Evolutionary conservation across 2,113 vertebrate species (phyloP).

Genomic region (Colaptes auratus): DNA sequence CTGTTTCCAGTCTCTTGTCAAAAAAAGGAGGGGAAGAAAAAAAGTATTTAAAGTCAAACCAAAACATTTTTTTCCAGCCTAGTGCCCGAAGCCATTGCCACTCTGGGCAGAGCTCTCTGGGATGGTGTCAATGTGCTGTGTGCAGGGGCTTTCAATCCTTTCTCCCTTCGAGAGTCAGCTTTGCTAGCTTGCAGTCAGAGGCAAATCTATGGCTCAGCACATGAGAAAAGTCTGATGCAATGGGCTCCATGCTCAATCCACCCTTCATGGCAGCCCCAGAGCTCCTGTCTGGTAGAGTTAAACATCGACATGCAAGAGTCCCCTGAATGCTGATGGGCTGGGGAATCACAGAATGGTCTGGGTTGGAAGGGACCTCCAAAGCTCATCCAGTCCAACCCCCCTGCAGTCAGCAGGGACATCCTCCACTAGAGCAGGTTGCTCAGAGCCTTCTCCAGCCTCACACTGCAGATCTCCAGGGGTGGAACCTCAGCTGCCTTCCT

Average conservation of each 20-base stretch:
- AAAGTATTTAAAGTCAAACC: not conserved
- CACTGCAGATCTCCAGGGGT: no score
- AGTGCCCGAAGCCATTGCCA: not conserved
- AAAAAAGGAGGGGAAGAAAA: not conserved
- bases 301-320: not conserved
- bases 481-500: no score
- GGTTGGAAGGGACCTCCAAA: no score
- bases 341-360: no score
- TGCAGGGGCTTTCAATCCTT: not conserved
- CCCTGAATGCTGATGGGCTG: not conserved
- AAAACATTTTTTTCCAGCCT: not conserved
- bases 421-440: no score
- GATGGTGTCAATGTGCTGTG: not conserved
- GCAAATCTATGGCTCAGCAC: not conserved
- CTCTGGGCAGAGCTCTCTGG: not conserved
- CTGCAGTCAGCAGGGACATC: no score
- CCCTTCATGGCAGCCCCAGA: not conserved
- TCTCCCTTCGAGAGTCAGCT: not conserved
- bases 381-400: no score
- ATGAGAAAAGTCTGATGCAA: not conserved
- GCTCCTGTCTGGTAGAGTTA: not conserved
- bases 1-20: not conserved
- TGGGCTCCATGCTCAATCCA: not conserved
- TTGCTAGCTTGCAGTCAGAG: not conserved
- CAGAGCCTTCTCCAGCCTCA: no score